phyloP scores from a whole-genome alignment of 1,140 invertebrate species.

The Halictus rubicundus region DNA sequence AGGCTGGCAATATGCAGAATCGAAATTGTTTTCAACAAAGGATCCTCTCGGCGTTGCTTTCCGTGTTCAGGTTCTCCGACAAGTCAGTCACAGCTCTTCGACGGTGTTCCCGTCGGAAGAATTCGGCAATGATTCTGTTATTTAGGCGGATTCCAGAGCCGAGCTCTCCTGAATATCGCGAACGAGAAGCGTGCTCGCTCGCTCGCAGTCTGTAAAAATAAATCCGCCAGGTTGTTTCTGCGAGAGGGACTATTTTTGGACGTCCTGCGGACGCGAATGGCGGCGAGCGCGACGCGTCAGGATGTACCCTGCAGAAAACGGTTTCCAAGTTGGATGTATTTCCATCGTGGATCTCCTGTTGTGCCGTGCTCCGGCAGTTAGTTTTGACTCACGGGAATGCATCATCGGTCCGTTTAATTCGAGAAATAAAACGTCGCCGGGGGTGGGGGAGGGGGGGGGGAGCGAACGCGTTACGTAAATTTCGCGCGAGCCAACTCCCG shows the following conservation, averaged over 20 bases:
- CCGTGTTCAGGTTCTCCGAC: no score
- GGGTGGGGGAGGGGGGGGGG: no score
- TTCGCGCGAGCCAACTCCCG: slow-evolving; percentile 18
- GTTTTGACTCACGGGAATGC: slow-evolving; percentile 26
- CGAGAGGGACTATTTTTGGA: slow-evolving; percentile 16
- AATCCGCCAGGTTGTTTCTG: not conserved
- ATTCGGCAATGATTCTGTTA: not conserved
- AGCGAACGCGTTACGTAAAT: slow-evolving; percentile 31
- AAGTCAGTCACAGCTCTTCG: no score
- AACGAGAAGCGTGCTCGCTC: no score
- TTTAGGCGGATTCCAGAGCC: not conserved
- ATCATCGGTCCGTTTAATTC: not conserved
- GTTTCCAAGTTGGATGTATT: no score
- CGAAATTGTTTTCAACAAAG: no score
- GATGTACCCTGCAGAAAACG: no score
- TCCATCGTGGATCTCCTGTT: no score
- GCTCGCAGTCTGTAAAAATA: slow-evolving; percentile 27
- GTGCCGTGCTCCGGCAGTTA: no score
- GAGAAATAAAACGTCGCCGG: slow-evolving; percentile 5
- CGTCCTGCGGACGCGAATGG: not conserved
- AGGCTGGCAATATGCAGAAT: no score
- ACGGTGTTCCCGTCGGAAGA: not conserved
- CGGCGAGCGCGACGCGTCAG: no score
- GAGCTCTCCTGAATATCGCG: slow-evolving; percentile 2
- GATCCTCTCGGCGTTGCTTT: no score